Evolutionary conservation across 2,797 vertebrate species (phyloP).

Genomic region (Onychomys torridus): DNA sequence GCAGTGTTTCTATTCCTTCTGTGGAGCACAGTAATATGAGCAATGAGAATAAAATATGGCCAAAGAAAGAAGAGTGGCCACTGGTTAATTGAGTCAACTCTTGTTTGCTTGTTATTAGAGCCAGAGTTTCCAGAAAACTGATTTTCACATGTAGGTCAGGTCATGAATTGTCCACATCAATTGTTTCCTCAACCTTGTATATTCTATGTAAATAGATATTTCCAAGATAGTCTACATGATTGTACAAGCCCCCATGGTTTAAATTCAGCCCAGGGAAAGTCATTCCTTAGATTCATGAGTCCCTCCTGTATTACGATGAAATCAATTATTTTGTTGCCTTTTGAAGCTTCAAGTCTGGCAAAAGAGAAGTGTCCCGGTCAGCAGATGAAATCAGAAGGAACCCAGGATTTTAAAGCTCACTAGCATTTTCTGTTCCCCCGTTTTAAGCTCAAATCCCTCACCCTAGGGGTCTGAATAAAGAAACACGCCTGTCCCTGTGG

Average conservation of each 20-base stretch:
- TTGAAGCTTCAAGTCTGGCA: slow-evolving; percentile 33
- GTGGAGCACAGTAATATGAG: neutral
- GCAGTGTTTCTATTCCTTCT: neutral
- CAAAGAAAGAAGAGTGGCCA: neutral
- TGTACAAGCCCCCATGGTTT: slow-evolving; percentile 11
- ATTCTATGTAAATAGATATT: neutral
- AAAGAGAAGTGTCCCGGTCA: slow-evolving; percentile 54
- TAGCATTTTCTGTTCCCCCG: neutral
- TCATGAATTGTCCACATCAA: neutral
- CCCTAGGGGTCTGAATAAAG: slow-evolving; percentile 69
- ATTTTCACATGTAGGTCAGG: slow-evolving; percentile 2
- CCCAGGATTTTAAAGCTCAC: slow-evolving; percentile 68
- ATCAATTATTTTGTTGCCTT: slow-evolving; percentile 58
- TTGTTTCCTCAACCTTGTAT: neutral
- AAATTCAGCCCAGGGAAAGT: slow-evolving; percentile 29
- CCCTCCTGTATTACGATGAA: slow-evolving; percentile 22
- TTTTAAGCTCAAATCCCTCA: slow-evolving; percentile 58
- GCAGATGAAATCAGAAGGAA: slow-evolving; percentile 79
- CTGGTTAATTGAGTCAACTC: neutral
- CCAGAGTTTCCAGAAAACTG: slow-evolving; percentile 15
- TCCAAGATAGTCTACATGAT: neutral
- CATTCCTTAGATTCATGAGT: slow-evolving; percentile 9
- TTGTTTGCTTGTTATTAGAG: neutral
- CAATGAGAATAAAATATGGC: neutral
- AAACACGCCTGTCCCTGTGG: slow-evolving; percentile 77